These are phyloP conservation scores for Cephus nigrinus DNA, from an alignment of 2,888 invertebrate genomes.

Conservation along the genomic window DNA sequence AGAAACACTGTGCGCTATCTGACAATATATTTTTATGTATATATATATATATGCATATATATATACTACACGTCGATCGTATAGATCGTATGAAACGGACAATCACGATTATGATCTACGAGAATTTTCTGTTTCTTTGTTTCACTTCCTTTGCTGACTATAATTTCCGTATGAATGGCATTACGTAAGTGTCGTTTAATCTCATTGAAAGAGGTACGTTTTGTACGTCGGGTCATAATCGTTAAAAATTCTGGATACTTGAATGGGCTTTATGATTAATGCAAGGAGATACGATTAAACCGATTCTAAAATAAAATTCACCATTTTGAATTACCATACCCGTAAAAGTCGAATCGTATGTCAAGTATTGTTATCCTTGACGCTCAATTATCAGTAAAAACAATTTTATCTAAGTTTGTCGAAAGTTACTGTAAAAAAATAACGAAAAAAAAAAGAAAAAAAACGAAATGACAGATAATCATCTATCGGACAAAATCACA, in stretches of 20 bases:
- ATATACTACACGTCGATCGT: not conserved
- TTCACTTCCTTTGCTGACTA: constrained; percentile 5
- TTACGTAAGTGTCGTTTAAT: not conserved
- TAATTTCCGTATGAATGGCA: not conserved
- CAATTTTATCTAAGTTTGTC: not conserved
- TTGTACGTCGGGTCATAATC: not conserved
- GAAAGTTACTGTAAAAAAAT: not conserved
- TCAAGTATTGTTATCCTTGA: not conserved
- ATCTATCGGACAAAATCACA: constrained; percentile 12
- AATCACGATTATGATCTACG: constrained; percentile 14
- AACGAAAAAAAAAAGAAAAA: not conserved
- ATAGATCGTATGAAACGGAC: not conserved
- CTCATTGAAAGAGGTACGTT: not conserved
- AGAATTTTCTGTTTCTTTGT: constrained; percentile 15
- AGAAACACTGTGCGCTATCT: constrained; percentile 6
- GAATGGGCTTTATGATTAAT: not conserved
- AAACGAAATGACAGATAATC: constrained; percentile 2
- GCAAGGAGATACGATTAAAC: not conserved
- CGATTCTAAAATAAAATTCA: constrained; percentile 4
- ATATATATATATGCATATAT: not conserved
- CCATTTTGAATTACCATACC: constrained; percentile 6
- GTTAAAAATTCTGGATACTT: constrained; percentile 2
- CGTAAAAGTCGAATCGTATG: not conserved
- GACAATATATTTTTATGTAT: constrained; percentile 6
- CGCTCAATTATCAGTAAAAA: not conserved